Conservation (phyloP, 2,113 vertebrate genomes). For the Nanorana parkeri region DNA sequence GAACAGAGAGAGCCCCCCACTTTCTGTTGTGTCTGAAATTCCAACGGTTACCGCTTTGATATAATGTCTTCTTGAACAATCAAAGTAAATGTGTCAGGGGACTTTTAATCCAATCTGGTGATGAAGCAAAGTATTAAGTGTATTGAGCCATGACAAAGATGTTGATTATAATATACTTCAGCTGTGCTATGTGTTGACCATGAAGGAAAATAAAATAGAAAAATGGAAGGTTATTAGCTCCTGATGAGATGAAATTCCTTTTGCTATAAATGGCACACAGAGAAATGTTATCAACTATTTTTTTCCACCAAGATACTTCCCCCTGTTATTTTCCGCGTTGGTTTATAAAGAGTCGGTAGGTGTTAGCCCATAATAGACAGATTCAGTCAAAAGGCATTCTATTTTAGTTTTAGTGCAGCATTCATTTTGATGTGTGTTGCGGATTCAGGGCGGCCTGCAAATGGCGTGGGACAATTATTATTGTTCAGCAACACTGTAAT, state of each 20-base stretch:
- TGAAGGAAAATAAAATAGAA: slow-evolving; percentile 63
- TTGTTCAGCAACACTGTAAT: slow-evolving; percentile 18
- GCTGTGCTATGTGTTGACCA: slow-evolving; percentile 69
- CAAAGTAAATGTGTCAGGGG: slow-evolving; percentile 71
- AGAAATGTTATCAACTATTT: slow-evolving; percentile 63
- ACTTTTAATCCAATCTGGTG: slow-evolving; percentile 71
- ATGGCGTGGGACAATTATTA: background rate
- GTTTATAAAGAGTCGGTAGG: background rate
- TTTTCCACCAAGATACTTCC: background rate
- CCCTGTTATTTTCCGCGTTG: background rate
- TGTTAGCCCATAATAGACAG: background rate
- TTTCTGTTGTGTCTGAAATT: slow-evolving; percentile 63
- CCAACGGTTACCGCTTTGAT: slow-evolving; percentile 61
- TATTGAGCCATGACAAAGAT: slow-evolving; percentile 72
- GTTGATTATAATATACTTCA: slow-evolving; percentile 75
- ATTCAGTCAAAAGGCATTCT: background rate
- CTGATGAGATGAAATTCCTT: slow-evolving; percentile 71
- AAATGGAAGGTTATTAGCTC: slow-evolving; percentile 76
- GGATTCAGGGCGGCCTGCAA: background rate
- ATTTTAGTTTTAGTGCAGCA: background rate
- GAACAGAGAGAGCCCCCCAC: slow-evolving; percentile 54
- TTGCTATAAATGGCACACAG: slow-evolving; percentile 63
- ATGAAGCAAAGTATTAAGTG: slow-evolving; percentile 74
- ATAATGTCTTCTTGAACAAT: slow-evolving; percentile 72
- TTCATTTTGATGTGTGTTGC: background rate